Evolutionary conservation across 2,113 vertebrate species (phyloP).

Genomic region (Lepus timidus): DNA sequence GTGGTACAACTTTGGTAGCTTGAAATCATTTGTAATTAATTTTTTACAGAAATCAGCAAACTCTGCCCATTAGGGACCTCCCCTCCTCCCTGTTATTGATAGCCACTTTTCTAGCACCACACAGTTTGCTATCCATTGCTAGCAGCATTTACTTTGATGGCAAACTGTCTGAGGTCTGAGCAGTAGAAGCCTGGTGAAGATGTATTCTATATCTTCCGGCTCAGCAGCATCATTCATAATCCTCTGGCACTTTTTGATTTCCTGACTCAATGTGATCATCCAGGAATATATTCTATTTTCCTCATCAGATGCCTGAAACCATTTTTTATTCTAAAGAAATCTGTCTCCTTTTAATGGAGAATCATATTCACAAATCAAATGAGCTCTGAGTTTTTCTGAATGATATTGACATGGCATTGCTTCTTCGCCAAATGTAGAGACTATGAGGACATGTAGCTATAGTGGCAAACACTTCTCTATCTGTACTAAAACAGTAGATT

Average conservation of each 20-base stretch:
- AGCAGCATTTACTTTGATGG: neutral
- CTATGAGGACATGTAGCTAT: neutral
- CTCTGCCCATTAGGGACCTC: neutral
- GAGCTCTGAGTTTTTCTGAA: neutral
- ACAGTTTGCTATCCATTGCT: neutral
- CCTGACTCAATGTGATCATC: neutral
- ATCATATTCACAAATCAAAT: neutral
- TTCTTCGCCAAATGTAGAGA: neutral
- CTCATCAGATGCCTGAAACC: neutral
- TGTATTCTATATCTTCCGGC: neutral
- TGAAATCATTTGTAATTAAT: neutral
- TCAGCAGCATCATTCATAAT: neutral
- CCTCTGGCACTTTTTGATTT: neutral
- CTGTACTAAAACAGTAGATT: neutral
- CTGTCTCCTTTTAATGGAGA: neutral
- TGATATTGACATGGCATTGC: neutral
- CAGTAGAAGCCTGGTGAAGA: neutral
- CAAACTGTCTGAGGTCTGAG: neutral
- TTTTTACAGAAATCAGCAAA: neutral
- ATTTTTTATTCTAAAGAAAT: conserved; percentile 37
- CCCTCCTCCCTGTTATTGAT: neutral
- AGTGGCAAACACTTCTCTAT: neutral
- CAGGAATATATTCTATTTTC: neutral
- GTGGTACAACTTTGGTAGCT: neutral
- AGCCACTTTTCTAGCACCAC: neutral